phyloP scores from a whole-genome alignment of 2,797 vertebrate species.

The Pseudopleuronectes americanus region DNA sequence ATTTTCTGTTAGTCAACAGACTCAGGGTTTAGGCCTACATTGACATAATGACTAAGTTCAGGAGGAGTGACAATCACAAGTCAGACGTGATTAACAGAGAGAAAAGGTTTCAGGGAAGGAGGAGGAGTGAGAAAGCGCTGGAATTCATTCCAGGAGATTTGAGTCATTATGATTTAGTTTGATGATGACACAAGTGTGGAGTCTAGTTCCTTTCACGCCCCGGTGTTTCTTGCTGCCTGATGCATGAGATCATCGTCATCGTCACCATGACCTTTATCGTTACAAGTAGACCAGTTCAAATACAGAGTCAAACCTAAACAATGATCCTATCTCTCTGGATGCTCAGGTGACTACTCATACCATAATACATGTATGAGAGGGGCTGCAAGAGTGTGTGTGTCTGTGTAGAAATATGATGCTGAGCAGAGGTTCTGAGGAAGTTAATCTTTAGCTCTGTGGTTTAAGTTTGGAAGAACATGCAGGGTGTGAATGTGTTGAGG shows the following conservation, averaged over 20 bases:
- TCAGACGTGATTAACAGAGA: neutral
- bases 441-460: neutral
- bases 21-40: neutral
- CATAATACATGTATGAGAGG: neutral
- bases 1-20: too few species aligned
- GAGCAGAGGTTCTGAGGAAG: slow-evolving; percentile 15
- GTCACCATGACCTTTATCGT: too few species aligned
- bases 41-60: neutral
- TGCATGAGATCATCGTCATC: slow-evolving; percentile 13
- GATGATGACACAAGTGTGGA: neutral
- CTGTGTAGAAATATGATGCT: neutral
- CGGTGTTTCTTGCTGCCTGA: neutral
- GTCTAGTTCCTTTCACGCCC: neutral
- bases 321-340: neutral
- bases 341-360: neutral
- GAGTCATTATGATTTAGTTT: neutral
- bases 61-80: neutral
- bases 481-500: slow-evolving; percentile 6
- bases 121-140: neutral
- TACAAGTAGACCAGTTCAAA: too few species aligned
- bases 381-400: too few species aligned
- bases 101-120: neutral
- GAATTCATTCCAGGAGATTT: slow-evolving; percentile 1
- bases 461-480: slow-evolving; percentile 20
- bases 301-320: neutral